Evolutionary conservation across 2,888 invertebrate genomes (phyloP).

Genomic region (Orgyia antiqua): DNA sequence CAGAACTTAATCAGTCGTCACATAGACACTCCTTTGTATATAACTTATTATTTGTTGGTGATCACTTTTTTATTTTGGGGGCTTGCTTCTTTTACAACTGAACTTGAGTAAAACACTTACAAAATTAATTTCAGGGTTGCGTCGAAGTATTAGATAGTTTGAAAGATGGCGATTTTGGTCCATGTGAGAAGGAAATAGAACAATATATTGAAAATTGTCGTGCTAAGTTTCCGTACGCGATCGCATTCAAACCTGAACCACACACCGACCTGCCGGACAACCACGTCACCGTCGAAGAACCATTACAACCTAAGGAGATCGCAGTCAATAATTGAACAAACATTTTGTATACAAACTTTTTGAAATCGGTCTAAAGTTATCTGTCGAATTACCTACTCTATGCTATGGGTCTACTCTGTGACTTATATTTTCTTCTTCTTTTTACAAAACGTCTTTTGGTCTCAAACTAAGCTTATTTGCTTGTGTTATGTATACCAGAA

Average conservation of each 20-base stretch:
- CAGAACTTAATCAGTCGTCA: too few relatives aligned
- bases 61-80: too few relatives aligned
- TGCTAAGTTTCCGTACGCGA: constrained; percentile 86
- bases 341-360: constrained; percentile 1
- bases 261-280: constrained; percentile 34
- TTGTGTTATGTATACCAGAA: too few relatives aligned
- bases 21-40: too few relatives aligned
- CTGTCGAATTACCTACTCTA: constrained; percentile 9
- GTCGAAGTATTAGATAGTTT: constrained; percentile 88
- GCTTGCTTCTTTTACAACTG: too few relatives aligned
- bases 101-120: too few relatives aligned
- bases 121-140: constrained; percentile 86
- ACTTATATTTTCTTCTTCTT: too few relatives aligned
- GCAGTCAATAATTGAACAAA: constrained; percentile 43
- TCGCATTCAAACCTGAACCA: constrained; percentile 79
- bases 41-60: too few relatives aligned
- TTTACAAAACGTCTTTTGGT: too few relatives aligned
- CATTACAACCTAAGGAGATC: constrained; percentile 44
- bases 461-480: too few relatives aligned
- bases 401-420: background rate
- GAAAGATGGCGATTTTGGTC: constrained; percentile 88
- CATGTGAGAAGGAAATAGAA: constrained; percentile 82
- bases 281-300: constrained; percentile 21
- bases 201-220: constrained; percentile 86
- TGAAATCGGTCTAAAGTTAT: constrained; percentile 22